Conservation (phyloP, 1,140 invertebrate genomes). For the Drosophila mauritiana region DNA sequence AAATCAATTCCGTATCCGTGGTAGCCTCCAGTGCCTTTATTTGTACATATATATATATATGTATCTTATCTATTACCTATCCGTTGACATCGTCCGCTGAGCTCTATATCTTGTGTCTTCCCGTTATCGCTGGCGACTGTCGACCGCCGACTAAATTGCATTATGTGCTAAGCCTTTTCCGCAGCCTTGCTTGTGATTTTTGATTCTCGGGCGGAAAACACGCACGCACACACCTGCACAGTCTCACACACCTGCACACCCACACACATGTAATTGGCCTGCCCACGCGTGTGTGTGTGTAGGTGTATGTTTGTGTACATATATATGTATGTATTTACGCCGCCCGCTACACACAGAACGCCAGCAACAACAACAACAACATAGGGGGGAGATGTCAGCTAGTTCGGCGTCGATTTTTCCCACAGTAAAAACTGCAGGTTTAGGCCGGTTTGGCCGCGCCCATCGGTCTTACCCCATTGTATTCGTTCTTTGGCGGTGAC, state of each 20-base stretch:
- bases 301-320: conserved; percentile 44
- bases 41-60: no score
- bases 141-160: conserved; percentile 71
- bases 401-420: conserved; percentile 77
- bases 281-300: conserved; percentile 38
- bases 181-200: conserved; percentile 73
- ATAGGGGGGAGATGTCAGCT: conserved; percentile 35
- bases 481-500: conserved; percentile 46
- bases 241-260: conserved; percentile 14
- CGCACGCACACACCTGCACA: conserved; percentile 26
- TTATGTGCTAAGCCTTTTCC: conserved; percentile 73
- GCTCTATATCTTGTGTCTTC: conserved; percentile 15
- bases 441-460: neutral
- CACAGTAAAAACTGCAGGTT: conserved; percentile 45
- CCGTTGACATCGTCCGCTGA: conserved; percentile 31
- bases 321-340: conserved; percentile 51
- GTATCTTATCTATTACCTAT: conserved; percentile 37
- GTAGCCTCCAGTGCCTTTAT: no score
- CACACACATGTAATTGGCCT: conserved; percentile 34
- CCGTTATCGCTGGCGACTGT: conserved; percentile 24
- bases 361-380: conserved; percentile 38
- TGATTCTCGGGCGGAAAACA: conserved; percentile 45
- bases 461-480: conserved; percentile 66
- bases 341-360: conserved; percentile 58
- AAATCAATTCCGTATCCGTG: no score